A percentile compares a stretch with the other conserved stretches of the same genome.
These are phyloP conservation scores for Cerceris ruficornis DNA, from an alignment of 2,888 invertebrate species.

Conservation along the genomic window DNA sequence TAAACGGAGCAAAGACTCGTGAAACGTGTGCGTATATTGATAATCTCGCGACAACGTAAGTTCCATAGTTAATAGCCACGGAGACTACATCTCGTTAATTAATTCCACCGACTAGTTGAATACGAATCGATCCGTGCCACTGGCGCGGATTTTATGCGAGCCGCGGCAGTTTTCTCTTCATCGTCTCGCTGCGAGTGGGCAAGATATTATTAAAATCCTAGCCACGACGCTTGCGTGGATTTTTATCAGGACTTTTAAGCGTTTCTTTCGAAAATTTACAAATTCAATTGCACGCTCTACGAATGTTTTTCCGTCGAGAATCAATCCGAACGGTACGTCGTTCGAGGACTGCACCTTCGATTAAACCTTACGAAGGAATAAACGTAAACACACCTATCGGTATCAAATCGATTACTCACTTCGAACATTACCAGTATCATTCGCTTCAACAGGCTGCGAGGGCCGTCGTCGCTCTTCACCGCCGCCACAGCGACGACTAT, in stretches of 20 bases:
- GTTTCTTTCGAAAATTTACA: too few species aligned
- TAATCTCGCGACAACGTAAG: conserved; percentile 3
- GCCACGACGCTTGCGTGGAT: too few species aligned
- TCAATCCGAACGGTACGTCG: not conserved
- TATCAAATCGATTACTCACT: too few species aligned
- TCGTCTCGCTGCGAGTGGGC: not conserved
- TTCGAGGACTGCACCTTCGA: too few species aligned
- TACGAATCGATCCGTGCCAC: conserved; percentile 2
- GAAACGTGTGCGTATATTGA: not conserved
- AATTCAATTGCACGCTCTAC: not conserved
- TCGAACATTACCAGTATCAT: too few species aligned
- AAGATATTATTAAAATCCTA: not conserved
- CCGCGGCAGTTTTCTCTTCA: not conserved
- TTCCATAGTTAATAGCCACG: conserved; percentile 5
- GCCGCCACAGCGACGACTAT: not conserved
- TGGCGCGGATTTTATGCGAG: not conserved
- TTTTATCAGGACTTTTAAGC: too few species aligned
- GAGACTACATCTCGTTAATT: conserved; percentile 15
- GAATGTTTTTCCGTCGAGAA: not conserved
- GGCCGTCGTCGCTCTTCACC: not conserved
- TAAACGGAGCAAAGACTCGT: not conserved
- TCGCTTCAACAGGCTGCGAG: too few species aligned
- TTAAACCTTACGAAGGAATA: too few species aligned
- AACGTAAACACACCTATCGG: too few species aligned
- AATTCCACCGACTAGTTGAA: not conserved